phyloP scores from a whole-genome alignment of 2,888 invertebrate species.

The Drosophila peninsularis region DNA sequence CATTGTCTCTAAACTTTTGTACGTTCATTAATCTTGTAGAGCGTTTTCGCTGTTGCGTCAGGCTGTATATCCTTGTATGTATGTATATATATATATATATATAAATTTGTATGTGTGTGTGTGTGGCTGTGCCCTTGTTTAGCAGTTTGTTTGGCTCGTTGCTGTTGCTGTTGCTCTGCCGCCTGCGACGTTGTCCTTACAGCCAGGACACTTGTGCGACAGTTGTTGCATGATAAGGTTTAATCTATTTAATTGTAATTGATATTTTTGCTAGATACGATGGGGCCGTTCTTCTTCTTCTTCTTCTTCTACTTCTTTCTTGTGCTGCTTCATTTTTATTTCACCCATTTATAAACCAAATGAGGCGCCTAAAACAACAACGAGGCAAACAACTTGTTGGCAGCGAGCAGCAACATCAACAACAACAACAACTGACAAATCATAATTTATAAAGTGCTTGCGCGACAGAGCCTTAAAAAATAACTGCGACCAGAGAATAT shows the following conservation, averaged over 20 bases:
- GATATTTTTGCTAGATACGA: conserved; percentile 77
- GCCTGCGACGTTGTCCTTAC: conserved; percentile 41
- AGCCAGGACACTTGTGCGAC: conserved; percentile 74
- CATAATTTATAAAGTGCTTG: conserved; percentile 76
- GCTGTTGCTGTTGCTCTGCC: conserved; percentile 41
- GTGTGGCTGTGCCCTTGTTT: conserved; percentile 20
- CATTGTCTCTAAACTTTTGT: conserved; percentile 80
- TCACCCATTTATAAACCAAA: conserved; percentile 73
- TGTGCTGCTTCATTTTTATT: conserved; percentile 2
- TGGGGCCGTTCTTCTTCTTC: conserved; percentile 6
- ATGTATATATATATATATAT: conserved; percentile 9
- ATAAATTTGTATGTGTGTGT: conserved; percentile 6
- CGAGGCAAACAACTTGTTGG: conserved; percentile 69
- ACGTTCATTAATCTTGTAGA: conserved; percentile 79
- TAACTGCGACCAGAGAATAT: not conserved
- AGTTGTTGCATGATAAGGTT: conserved; percentile 80
- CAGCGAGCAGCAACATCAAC: conserved; percentile 29
- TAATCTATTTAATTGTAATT: conserved; percentile 80
- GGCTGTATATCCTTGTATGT: conserved; percentile 18
- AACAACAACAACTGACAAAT: conserved; percentile 55
- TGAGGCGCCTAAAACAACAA: conserved; percentile 60
- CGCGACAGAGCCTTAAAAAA: conserved; percentile 21
- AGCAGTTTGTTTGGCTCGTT: conserved; percentile 47
- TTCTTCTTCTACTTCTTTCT: conserved; percentile 22
- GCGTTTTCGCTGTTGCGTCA: conserved; percentile 69